Conservation (phyloP, 1,140 invertebrate species). For the Ectropis grisescens region DNA sequence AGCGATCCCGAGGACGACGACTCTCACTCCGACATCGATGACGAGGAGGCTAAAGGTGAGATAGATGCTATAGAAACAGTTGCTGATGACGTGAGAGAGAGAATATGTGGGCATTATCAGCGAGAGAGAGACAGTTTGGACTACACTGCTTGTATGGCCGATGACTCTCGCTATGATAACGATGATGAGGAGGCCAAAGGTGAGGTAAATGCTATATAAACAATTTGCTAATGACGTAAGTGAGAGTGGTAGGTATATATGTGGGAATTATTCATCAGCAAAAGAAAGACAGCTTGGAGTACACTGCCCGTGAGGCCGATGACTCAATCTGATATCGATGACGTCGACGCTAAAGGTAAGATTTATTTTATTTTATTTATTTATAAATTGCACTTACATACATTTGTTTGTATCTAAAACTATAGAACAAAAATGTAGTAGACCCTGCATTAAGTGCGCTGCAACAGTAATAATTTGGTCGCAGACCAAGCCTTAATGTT, state of each 20-base stretch:
- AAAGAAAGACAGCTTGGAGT: constrained; percentile 73
- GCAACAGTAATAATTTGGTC: too few species aligned
- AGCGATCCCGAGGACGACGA: constrained; percentile 70
- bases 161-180: constrained; percentile 63
- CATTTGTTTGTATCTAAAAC: too few species aligned
- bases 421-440: too few species aligned
- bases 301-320: constrained; percentile 71
- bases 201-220: too few species aligned
- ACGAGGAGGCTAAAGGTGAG: constrained; percentile 55
- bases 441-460: too few species aligned
- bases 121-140: constrained; percentile 72
- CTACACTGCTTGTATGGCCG: constrained; percentile 72
- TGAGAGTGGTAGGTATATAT: constrained; percentile 19
- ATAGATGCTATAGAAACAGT: too few species aligned
- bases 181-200: constrained; percentile 60
- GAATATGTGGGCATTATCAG: constrained; percentile 26
- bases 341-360: constrained; percentile 55
- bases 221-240: too few species aligned
- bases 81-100: constrained; percentile 30
- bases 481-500: too few species aligned
- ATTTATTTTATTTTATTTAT: too few species aligned
- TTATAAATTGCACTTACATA: too few species aligned
- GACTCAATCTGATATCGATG: constrained; percentile 65
- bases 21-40: constrained; percentile 59
- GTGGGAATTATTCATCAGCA: constrained; percentile 29